Evolutionary conservation across 2,797 vertebrate genomes (phyloP), one percentile per base, ranked within the genome.

Genomic region (Semotilus atromaculatus): DNA sequence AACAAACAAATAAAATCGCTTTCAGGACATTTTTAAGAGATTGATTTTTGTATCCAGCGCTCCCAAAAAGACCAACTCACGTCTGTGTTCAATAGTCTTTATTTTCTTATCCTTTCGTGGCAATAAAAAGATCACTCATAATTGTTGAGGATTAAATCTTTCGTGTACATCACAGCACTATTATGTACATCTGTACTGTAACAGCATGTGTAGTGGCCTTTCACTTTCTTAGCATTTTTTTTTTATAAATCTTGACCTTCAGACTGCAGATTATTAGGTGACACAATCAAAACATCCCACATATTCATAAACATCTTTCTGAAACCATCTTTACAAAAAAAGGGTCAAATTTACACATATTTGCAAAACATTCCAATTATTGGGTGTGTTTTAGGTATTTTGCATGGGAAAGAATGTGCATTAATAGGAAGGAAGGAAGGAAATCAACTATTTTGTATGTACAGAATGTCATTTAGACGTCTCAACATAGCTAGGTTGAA

Each of bases 171-270:
- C 80, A 86, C 87, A 80, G 45, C 86, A 87, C 80, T 31, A 58
- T 86, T 88, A 90, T 90, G 74, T 88, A 90, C 86, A 89, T 77
- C 67, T 29, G 76, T 79, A 85, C 60, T 73, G 64, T 88, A 80
- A 89, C 78, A 85, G 40, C 19, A 67, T 85, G 66, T 74, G 64
- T 75, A 77, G 66, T 40, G 70, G 51, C 55, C n/a, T 85, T 60
- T 55, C 23, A 66, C 67, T 55, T 29, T 8, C 31, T 51, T 51
- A 48, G 29, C 77, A 80, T 85, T 79, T 40, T 38, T 38, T 48
- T 86, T 62, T 51, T 60, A 48, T 72, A 83, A 80, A 76, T n/a
- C 19, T 78, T 45, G 70, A 74, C 71, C 67, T 71, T 16, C n/a
- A 74, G 26, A 58, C 29, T 74, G 71, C 58, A 66, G 40, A 75